phyloP scores from a whole-genome alignment of 2,113 vertebrate genomes.

The Oxyura jamaicensis region DNA sequence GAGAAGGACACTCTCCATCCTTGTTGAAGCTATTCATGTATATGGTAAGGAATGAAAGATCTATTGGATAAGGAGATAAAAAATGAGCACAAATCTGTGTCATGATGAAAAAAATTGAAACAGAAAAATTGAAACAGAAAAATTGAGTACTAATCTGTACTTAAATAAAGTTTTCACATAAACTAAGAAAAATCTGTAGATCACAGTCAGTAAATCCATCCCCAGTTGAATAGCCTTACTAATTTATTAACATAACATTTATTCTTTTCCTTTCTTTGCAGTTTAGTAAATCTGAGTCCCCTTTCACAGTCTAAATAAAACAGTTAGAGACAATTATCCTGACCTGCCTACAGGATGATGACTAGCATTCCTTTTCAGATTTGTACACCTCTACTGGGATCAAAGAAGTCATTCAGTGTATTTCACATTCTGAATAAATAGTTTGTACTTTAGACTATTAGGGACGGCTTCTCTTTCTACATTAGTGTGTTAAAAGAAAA shows the following conservation, averaged over 20 bases:
- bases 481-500: background rate
- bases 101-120: no score
- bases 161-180: background rate
- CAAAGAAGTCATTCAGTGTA: background rate
- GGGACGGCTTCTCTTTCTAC: background rate
- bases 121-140: no score
- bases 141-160: background rate
- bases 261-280: background rate
- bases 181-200: background rate
- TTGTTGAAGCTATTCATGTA: background rate
- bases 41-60: background rate
- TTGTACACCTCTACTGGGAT: background rate
- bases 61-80: background rate
- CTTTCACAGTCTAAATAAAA: background rate
- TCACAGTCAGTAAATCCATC: background rate
- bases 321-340: background rate
- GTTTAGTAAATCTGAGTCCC: background rate
- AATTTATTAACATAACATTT: background rate
- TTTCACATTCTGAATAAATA: background rate
- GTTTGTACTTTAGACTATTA: background rate
- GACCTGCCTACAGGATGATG: background rate
- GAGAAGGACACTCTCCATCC: background rate
- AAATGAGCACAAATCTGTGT: background rate
- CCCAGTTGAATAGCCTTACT: background rate
- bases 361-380: background rate